phyloP scores from a whole-genome alignment of 92 coral and sea anemone species.

The Siderastrea radians region DNA sequence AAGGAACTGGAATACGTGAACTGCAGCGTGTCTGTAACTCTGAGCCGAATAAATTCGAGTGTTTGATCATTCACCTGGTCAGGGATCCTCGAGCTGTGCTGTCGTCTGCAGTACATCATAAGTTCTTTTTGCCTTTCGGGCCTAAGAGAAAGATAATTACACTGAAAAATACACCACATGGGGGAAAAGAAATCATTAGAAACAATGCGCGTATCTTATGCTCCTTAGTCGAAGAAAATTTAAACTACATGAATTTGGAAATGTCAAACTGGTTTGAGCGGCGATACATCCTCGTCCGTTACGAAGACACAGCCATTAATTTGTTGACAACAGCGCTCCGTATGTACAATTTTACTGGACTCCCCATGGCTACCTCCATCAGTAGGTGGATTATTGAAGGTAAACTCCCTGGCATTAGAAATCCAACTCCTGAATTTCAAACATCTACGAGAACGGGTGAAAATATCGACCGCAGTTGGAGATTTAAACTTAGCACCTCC shows the following conservation, averaged over 20 bases:
- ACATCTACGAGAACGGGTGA: too few species aligned
- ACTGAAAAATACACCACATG: background rate
- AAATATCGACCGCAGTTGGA: too few species aligned
- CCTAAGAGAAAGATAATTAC: background rate
- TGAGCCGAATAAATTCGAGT: background rate
- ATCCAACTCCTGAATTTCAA: too few species aligned
- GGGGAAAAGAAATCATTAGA: background rate
- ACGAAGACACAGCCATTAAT: background rate
- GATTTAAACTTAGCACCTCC: too few species aligned
- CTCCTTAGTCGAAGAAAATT: conserved; percentile 18
- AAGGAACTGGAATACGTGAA: conserved; percentile 13
- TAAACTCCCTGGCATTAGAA: too few species aligned
- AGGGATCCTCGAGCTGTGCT: conserved; percentile 27
- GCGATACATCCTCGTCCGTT: background rate
- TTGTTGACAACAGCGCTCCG: too few species aligned
- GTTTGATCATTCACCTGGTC: too few species aligned
- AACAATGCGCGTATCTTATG: conserved; percentile 3
- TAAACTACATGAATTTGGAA: background rate
- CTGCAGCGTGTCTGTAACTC: conserved; percentile 14
- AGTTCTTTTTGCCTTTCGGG: conserved; percentile 2
- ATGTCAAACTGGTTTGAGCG: too few species aligned
- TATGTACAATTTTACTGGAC: background rate
- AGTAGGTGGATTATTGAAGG: background rate
- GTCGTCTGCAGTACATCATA: conserved; percentile 9
- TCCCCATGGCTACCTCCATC: background rate